phyloP scores from a whole-genome alignment of 2,888 invertebrate genomes.

The Limnephilus lunatus region DNA sequence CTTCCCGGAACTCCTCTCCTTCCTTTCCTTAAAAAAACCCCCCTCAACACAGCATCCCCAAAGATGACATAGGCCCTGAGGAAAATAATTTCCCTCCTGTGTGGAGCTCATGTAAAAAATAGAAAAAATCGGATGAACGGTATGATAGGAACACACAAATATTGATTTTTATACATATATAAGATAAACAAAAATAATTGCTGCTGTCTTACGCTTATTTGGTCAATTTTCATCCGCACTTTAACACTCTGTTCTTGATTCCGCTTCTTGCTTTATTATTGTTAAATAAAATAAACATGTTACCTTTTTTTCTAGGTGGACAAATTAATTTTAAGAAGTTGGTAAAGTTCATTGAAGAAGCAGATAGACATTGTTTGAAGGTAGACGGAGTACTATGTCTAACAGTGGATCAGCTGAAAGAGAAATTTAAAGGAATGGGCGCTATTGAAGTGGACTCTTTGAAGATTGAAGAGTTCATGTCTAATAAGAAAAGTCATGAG shows the following conservation, averaged over 20 bases:
- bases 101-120: no score
- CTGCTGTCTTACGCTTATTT: no score
- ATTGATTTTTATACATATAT: no score
- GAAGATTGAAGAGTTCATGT: constrained; percentile 84
- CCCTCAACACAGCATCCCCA: no score
- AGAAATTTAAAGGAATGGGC: constrained; percentile 69
- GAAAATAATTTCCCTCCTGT: no score
- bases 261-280: not conserved
- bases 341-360: constrained; percentile 69
- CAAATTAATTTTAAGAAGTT: constrained; percentile 51
- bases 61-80: no score
- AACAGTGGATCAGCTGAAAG: constrained; percentile 71
- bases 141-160: no score
- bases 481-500: constrained; percentile 89
- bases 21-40: no score
- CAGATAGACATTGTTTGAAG: constrained; percentile 69
- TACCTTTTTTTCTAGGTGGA: constrained; percentile 24
- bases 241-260: not conserved
- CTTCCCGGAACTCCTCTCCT: no score
- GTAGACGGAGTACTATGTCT: constrained; percentile 74
- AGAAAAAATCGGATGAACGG: no score
- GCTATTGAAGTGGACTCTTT: constrained; percentile 65
- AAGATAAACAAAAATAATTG: no score
- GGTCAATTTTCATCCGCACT: no score
- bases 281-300: not conserved